Conservation (phyloP, 2,888 invertebrate species). For the Geotrupes spiniger region DNA sequence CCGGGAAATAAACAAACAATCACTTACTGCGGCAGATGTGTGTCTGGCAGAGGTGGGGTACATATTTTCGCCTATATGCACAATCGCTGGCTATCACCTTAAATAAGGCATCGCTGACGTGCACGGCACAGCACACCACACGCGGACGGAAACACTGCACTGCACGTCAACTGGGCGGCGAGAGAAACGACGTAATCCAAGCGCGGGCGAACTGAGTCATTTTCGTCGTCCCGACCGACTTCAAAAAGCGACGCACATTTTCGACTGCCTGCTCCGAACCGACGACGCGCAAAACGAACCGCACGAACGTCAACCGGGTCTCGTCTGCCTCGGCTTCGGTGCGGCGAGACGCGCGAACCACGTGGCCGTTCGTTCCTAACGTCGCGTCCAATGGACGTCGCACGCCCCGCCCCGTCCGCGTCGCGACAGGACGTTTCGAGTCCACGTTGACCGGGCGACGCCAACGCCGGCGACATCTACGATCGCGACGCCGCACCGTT, state of each 20-base stretch:
- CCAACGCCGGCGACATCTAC: conserved; percentile 12
- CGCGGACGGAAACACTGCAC: background rate
- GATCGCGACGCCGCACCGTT: background rate
- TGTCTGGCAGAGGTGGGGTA: conserved; percentile 75
- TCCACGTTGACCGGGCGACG: conserved; percentile 41
- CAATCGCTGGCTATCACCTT: conserved; percentile 33
- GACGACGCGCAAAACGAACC: background rate
- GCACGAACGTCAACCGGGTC: too few species aligned
- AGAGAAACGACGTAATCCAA: background rate
- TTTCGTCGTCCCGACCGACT: background rate
- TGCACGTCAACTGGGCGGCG: background rate
- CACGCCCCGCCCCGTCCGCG: conserved; percentile 33
- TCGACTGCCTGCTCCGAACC: background rate
- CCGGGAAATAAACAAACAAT: conserved; percentile 28
- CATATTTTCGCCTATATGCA: conserved; percentile 52
- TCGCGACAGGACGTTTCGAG: conserved; percentile 30
- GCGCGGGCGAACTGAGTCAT: background rate
- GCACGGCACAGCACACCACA: conserved; percentile 10
- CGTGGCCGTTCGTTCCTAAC: too few species aligned
- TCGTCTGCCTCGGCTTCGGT: too few species aligned
- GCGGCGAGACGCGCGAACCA: too few species aligned
- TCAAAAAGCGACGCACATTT: background rate
- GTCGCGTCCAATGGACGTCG: background rate
- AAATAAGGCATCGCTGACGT: conserved; percentile 29
- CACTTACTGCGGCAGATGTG: conserved; percentile 72